Base-by-base conservation (phyloP, 23 tunicate species). In the Aplidium turbinatum region DNA sequence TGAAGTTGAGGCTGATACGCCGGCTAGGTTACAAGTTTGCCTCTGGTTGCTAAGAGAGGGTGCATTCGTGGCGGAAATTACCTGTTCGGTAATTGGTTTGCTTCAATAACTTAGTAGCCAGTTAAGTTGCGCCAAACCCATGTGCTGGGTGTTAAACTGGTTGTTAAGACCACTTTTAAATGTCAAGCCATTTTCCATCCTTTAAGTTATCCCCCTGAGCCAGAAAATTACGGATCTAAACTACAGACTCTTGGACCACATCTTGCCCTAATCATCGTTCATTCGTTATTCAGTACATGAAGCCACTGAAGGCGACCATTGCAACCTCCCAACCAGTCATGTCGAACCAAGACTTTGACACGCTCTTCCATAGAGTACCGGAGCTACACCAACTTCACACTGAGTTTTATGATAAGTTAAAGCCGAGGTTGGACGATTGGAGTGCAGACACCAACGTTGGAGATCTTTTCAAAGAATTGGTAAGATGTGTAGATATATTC, bases 321-420 rank as follows among this genome's bases (percentile, higher is more conserved):
- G 74, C 80, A 3, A 89, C 96, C 18, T 89, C 96, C 13, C 87
- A 83, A 48, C 96, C 96, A 20, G 96, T 89, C 30, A 89, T 89
- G 96, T 89, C 96, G 22, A 78, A 76, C 32, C 96, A 89, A 63
- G 96, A 89, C 63, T 89, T 82, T 34, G 89, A 89, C 62, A 77
- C 89, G 3, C 46, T 82, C 33, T 89, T 89, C 68, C 83, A 38
- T 67, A 89, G 96, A 42, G 96, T 89, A 18, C 75, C 75, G 0
- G 96, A 89, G 22, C 80, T 89, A 13, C 96, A 89, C 62, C 45
- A 46, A 34, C 67, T 89, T n/a, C 96, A 89, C 52, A 85, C 85
- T 0, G 36, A 62, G 9, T 89, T 89, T 69, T 89, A 82, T 31
- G 75, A 71, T 24, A 80, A 71, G 21, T 71, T 89, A 1, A 89